Percentiles rank a stretch among this genome's conserved stretches.
Conservation (phyloP, 1,140 invertebrate species). For the Orchestia grillus region DNA sequence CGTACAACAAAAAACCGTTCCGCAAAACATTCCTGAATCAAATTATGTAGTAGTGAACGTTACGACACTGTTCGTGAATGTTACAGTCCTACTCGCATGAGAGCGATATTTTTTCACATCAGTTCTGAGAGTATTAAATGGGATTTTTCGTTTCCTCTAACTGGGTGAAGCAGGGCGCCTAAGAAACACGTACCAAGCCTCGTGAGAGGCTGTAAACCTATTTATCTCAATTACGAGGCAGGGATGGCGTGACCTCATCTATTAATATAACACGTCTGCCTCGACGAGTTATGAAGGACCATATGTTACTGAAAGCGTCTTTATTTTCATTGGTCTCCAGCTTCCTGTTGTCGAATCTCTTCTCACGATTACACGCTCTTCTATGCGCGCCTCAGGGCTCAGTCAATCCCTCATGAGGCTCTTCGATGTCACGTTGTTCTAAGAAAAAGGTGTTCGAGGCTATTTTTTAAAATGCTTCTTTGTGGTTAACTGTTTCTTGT, state of each 20-base stretch:
- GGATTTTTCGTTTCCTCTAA: neutral
- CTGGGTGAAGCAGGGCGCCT: neutral
- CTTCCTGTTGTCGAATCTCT: constrained; percentile 25
- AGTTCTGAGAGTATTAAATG: neutral
- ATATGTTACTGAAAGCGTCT: constrained; percentile 32
- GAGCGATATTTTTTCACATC: neutral
- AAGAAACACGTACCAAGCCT: neutral
- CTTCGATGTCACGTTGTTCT: neutral
- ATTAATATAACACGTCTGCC: constrained; percentile 41
- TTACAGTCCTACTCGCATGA: neutral
- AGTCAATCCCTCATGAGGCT: neutral
- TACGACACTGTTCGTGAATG: neutral
- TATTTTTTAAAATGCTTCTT: neutral
- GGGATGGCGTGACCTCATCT: neutral
- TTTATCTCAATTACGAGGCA: neutral
- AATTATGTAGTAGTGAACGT: neutral
- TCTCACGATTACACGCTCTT: constrained; percentile 41
- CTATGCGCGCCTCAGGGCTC: neutral
- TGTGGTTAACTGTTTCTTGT: neutral
- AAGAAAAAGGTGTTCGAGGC: neutral
- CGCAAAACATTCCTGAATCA: neutral
- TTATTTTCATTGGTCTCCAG: neutral
- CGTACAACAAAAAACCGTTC: neutral
- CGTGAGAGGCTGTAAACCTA: neutral
- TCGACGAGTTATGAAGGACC: neutral